These are phyloP conservation scores for Neosalanx taihuensis DNA, from an alignment of 2,797 vertebrate genomes.

Conservation along the genomic window DNA sequence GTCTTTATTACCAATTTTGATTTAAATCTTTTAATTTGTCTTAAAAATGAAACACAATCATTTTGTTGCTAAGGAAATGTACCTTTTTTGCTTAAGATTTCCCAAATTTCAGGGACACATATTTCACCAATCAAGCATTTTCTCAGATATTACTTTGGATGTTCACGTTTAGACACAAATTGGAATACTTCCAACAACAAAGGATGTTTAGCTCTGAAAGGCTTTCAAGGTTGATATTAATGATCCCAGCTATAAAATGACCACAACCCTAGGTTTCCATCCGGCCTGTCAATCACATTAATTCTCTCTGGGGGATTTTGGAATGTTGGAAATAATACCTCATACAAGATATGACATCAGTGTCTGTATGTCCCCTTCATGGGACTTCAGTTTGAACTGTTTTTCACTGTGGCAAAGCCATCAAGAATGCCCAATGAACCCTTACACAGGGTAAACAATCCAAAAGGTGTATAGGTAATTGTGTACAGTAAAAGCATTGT, in stretches of 20 bases:
- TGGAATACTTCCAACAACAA: slow-evolving; percentile 6
- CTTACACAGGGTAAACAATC: slow-evolving; percentile 60
- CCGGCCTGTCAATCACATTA: slow-evolving; percentile 39
- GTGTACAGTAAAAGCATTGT: background rate
- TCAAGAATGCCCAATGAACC: slow-evolving; percentile 28
- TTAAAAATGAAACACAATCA: background rate
- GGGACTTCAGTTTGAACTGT: slow-evolving; percentile 25
- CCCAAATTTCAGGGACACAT: slow-evolving; percentile 14
- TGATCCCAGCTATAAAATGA: background rate
- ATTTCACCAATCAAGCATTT: slow-evolving; percentile 48
- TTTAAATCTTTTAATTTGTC: background rate
- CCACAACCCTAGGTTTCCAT: slow-evolving; percentile 44
- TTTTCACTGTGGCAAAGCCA: slow-evolving; percentile 36
- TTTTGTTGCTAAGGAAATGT: slow-evolving; percentile 38
- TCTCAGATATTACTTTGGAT: slow-evolving; percentile 26
- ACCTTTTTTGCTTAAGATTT: slow-evolving; percentile 23
- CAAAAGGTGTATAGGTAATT: slow-evolving; percentile 25
- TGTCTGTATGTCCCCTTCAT: slow-evolving; percentile 24
- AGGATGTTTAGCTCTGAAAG: too few species aligned
- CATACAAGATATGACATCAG: slow-evolving; percentile 46
- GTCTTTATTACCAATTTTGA: slow-evolving; percentile 7
- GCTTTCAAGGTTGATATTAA: too few species aligned
- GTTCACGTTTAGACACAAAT: slow-evolving; percentile 16
- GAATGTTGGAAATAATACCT: slow-evolving; percentile 44
- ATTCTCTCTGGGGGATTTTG: slow-evolving; percentile 30